These are phyloP conservation scores for Eulithis prunata DNA, from an alignment of 2,888 invertebrate genomes.

Conservation along the genomic window DNA sequence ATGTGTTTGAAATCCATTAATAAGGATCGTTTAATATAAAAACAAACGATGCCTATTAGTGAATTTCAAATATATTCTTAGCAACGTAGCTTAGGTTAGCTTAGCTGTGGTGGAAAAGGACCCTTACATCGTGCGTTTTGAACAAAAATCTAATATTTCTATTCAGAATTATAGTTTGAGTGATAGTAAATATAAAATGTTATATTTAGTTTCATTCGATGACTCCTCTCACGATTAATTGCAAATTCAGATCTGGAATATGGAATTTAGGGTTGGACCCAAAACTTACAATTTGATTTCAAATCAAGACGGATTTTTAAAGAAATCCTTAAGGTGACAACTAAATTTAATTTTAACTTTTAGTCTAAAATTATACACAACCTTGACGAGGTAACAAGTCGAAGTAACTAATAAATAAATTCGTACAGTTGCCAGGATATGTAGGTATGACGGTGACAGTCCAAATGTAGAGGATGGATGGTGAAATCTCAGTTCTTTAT, in stretches of 20 bases:
- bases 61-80: too few species aligned
- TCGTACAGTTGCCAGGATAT: slow-evolving; percentile 43
- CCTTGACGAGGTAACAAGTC: slow-evolving; percentile 35
- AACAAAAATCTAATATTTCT: too few species aligned
- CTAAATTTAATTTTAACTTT: slow-evolving; percentile 5
- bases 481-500: slow-evolving; percentile 12
- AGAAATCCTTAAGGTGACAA: background rate
- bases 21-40: too few species aligned
- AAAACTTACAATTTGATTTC: slow-evolving; percentile 19
- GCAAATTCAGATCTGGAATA: slow-evolving; percentile 1
- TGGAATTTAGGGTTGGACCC: slow-evolving; percentile 22
- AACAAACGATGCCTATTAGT: too few species aligned
- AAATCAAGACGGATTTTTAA: slow-evolving; percentile 1
- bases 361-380: slow-evolving; percentile 31
- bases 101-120: too few species aligned
- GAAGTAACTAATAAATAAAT: slow-evolving; percentile 38
- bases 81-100: too few species aligned
- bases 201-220: too few species aligned
- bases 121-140: too few species aligned
- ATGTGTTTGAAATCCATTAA: too few species aligned
- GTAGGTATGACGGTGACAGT: slow-evolving; percentile 19
- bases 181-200: too few species aligned
- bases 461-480: slow-evolving; percentile 1
- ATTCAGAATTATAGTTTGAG: too few species aligned
- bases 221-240: background rate